Conservation (phyloP, 2,888 invertebrate genomes). For the Mesorhabditis belari region DNA sequence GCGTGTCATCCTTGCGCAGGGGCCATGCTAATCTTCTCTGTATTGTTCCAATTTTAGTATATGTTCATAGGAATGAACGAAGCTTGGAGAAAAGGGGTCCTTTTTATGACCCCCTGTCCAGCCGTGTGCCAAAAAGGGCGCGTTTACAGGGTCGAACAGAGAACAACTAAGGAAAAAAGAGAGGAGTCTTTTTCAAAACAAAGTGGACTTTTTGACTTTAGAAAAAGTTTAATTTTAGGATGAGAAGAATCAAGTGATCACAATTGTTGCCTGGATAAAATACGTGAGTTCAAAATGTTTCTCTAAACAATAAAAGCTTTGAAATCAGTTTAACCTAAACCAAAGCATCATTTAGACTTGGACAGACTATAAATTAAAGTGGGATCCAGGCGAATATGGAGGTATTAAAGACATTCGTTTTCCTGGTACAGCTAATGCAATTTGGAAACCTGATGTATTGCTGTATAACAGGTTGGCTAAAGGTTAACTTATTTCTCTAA, state of each 20-base stretch:
- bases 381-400: slow-evolving; percentile 39
- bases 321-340: neutral
- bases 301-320: neutral
- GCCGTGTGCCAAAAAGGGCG: too few species aligned
- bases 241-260: slow-evolving; percentile 44
- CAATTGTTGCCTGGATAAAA: slow-evolving; percentile 41
- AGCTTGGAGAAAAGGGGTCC: too few species aligned
- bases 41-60: slow-evolving; percentile 80
- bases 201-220: neutral
- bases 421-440: slow-evolving; percentile 33
- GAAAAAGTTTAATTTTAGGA: slow-evolving; percentile 19
- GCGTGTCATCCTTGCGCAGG: slow-evolving; percentile 86
- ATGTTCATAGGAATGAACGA: slow-evolving; percentile 29
- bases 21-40: slow-evolving; percentile 87
- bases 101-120: too few species aligned
- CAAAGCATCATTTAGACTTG: slow-evolving; percentile 11
- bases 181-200: neutral
- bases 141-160: too few species aligned
- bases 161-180: too few species aligned
- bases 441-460: slow-evolving; percentile 40
- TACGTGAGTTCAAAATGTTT: slow-evolving; percentile 14
- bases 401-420: slow-evolving; percentile 38
- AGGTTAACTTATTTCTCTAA: neutral
- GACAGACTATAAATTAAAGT: slow-evolving; percentile 42
- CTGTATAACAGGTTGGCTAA: slow-evolving; percentile 30